A percentile compares a stretch with the other conserved stretches of the same genome.
Evolutionary conservation across 2,113 vertebrate genomes (phyloP).

Genomic region (Psephotus haematonotus): DNA sequence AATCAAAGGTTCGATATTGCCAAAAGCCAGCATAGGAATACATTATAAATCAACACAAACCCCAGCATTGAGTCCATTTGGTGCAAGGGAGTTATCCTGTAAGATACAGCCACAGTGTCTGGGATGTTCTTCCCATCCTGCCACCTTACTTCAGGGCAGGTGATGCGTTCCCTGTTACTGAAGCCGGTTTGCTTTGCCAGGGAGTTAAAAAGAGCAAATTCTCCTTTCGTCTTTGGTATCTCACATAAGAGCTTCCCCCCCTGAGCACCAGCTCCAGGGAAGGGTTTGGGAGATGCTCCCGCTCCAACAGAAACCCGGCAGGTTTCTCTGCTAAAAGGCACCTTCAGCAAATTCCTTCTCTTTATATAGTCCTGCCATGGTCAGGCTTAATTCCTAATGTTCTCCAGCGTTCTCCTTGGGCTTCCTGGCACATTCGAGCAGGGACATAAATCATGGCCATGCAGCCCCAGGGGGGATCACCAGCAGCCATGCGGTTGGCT

Average conservation of each 20-base stretch:
- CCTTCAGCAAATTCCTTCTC: neutral
- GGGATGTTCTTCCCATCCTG: fast-evolving
- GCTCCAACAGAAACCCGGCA: neutral
- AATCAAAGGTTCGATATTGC: neutral
- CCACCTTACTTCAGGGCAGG: neutral
- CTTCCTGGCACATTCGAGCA: fast-evolving
- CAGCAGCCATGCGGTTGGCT: neutral
- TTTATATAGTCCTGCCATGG: neutral
- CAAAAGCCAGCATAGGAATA: neutral
- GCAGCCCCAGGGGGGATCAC: neutral
- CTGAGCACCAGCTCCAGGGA: neutral
- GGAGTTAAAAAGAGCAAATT: neutral
- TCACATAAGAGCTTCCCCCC: fast-evolving
- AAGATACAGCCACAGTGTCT: neutral
- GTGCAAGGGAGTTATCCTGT: neutral
- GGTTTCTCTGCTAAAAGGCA: neutral
- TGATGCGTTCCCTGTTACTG: neutral
- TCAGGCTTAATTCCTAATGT: neutral
- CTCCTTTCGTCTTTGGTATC: neutral
- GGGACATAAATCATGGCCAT: neutral
- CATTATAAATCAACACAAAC: neutral
- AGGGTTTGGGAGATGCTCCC: neutral
- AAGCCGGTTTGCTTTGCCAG: neutral
- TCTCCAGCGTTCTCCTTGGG: neutral
- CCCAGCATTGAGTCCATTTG: neutral